phyloP scores from a whole-genome alignment of 1,140 invertebrate species.

The Atta cephalotes region DNA sequence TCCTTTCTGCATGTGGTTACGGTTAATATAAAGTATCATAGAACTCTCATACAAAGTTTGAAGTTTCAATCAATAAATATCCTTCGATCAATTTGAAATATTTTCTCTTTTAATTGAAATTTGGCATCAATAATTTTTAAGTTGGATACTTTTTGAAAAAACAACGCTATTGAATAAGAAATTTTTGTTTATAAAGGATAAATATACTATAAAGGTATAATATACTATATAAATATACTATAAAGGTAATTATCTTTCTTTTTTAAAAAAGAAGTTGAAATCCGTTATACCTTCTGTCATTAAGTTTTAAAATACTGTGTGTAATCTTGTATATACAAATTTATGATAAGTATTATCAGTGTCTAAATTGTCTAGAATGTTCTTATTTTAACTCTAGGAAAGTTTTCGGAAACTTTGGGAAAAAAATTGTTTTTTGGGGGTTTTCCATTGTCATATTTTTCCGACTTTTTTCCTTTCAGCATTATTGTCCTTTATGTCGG shows the following conservation, averaged over 20 bases:
- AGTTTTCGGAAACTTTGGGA: too few relatives aligned
- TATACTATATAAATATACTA: not conserved
- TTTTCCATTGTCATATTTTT: too few relatives aligned
- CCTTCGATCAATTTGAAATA: not conserved
- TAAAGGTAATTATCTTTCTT: not conserved
- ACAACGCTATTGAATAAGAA: not conserved
- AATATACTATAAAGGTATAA: not conserved
- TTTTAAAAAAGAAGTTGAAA: not conserved
- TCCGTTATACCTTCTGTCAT: not conserved
- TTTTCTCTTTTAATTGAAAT: not conserved
- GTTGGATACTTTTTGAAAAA: not conserved
- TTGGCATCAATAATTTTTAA: not conserved
- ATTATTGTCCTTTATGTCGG: too few relatives aligned
- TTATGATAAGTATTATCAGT: not conserved
- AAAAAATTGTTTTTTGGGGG: too few relatives aligned
- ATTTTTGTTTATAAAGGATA: not conserved
- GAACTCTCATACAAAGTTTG: not conserved
- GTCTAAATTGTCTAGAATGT: too few relatives aligned
- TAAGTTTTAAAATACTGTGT: not conserved
- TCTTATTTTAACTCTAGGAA: too few relatives aligned
- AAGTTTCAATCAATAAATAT: not conserved
- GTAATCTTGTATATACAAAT: not conserved
- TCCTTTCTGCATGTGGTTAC: not conserved
- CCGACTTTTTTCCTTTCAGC: too few relatives aligned
- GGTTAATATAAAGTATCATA: slow-evolving; percentile 28